Percentiles rank a stretch among this genome's conserved stretches.
These are phyloP conservation scores for Lerista edwardsae DNA, from an alignment of 2,797 vertebrate species.

Conservation along the genomic window DNA sequence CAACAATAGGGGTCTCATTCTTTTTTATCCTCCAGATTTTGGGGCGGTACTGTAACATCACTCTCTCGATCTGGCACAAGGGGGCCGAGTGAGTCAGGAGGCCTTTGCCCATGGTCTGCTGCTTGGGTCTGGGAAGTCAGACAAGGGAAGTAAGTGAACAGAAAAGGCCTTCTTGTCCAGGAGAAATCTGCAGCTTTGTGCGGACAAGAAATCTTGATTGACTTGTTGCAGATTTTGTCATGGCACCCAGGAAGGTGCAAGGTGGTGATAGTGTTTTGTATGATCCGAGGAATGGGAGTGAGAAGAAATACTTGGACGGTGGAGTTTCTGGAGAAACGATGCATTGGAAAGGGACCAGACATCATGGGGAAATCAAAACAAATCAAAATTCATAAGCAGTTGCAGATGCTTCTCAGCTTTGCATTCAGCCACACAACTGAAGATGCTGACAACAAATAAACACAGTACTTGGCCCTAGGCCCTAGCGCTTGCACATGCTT, in stretches of 20 bases:
- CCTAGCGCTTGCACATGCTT: neutral
- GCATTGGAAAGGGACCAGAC: neutral
- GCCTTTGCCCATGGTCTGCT: slow-evolving; percentile 61
- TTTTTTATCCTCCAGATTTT: slow-evolving; percentile 55
- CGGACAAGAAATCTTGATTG: neutral
- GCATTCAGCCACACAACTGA: neutral
- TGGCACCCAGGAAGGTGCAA: neutral
- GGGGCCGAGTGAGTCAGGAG: slow-evolving; percentile 68
- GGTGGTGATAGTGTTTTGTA: neutral
- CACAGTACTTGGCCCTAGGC: neutral
- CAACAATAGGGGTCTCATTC: slow-evolving; percentile 50
- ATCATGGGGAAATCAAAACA: neutral
- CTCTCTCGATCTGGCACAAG: slow-evolving; percentile 64
- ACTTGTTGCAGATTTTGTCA: neutral
- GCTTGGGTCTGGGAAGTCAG: slow-evolving; percentile 66
- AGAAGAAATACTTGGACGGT: neutral
- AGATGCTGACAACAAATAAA: neutral
- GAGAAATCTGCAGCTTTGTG: neutral
- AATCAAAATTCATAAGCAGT: neutral
- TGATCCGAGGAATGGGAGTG: neutral
- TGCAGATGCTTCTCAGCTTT: neutral
- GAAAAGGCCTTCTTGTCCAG: neutral
- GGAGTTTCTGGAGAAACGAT: neutral
- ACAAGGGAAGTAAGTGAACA: neutral
- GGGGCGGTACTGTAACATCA: slow-evolving; percentile 66